Evolutionary conservation across 1,140 invertebrate species (phyloP).

Genomic region (Neuroterus valhalla): DNA sequence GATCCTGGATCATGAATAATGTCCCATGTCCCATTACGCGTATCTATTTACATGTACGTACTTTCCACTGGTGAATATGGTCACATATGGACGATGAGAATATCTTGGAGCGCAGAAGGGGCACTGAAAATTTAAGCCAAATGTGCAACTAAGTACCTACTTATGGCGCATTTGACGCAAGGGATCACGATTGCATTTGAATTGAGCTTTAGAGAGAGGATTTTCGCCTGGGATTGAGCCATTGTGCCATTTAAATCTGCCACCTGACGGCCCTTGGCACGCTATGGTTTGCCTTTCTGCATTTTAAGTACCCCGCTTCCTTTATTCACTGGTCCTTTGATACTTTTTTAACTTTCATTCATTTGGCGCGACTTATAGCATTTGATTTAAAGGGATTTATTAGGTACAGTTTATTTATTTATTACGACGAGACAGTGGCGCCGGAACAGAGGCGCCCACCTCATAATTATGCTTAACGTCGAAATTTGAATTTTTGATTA

Average conservation of each 20-base stretch:
- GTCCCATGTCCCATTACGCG: slow-evolving; percentile 10
- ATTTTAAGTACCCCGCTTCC: slow-evolving; percentile 53
- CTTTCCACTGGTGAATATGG: slow-evolving; percentile 1
- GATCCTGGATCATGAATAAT: neutral
- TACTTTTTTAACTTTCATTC: slow-evolving; percentile 24
- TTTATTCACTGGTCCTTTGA: neutral
- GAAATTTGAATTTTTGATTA: too few relatives aligned
- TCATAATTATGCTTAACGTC: too few relatives aligned
- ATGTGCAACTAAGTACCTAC: slow-evolving; percentile 75
- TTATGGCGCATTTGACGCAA: slow-evolving; percentile 59
- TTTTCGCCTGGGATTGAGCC: slow-evolving; percentile 71
- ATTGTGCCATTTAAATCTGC: slow-evolving; percentile 69
- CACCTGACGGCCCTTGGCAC: slow-evolving; percentile 69
- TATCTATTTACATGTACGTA: slow-evolving; percentile 21
- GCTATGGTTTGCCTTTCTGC: slow-evolving; percentile 62
- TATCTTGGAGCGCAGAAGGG: slow-evolving; percentile 22
- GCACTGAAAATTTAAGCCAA: slow-evolving; percentile 69
- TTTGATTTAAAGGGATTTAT: slow-evolving; percentile 14
- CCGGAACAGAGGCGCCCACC: too few relatives aligned
- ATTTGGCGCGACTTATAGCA: slow-evolving; percentile 5
- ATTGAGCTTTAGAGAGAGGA: slow-evolving; percentile 69
- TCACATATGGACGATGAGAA: slow-evolving; percentile 44
- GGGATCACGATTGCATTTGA: slow-evolving; percentile 70
- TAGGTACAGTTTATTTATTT: slow-evolving; percentile 4
- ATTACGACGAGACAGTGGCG: too few relatives aligned